These are phyloP conservation scores for Meles meles DNA, from an alignment of 2,113 vertebrate species.

Conservation along the genomic window DNA sequence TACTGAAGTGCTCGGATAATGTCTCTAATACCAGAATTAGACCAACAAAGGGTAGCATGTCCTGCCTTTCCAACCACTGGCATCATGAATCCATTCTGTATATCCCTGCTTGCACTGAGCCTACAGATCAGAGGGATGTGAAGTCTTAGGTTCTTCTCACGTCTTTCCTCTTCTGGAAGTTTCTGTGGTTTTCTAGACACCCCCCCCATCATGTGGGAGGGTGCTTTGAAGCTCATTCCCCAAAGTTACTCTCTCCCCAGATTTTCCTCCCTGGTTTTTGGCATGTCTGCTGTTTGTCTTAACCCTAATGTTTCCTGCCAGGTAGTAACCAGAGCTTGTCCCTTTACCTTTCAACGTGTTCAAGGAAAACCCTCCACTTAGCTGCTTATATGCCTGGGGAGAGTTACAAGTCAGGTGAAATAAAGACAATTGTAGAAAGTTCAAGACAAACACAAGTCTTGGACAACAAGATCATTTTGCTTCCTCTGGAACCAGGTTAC, in stretches of 20 bases:
- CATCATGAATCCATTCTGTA: background rate
- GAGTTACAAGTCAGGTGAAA: background rate
- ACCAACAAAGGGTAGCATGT: background rate
- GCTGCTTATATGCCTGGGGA: background rate
- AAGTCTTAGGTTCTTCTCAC: background rate
- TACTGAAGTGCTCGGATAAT: background rate
- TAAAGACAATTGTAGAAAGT: background rate
- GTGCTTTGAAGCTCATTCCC: background rate
- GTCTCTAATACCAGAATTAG: background rate
- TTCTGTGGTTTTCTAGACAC: background rate
- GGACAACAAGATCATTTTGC: background rate
- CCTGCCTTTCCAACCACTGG: background rate
- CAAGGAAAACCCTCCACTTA: background rate
- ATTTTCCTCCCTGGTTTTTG: background rate
- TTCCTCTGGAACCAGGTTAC: background rate
- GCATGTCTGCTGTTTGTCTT: background rate
- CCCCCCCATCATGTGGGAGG: background rate
- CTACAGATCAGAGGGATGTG: background rate
- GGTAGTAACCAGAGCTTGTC: background rate
- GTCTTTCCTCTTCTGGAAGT: background rate
- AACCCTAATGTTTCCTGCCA: background rate
- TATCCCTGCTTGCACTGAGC: background rate
- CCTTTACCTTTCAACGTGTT: background rate
- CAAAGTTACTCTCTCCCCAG: background rate
- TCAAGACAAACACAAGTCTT: background rate